Conservation (phyloP, 2,888 invertebrate genomes). For the Epirrhoe alternata region DNA sequence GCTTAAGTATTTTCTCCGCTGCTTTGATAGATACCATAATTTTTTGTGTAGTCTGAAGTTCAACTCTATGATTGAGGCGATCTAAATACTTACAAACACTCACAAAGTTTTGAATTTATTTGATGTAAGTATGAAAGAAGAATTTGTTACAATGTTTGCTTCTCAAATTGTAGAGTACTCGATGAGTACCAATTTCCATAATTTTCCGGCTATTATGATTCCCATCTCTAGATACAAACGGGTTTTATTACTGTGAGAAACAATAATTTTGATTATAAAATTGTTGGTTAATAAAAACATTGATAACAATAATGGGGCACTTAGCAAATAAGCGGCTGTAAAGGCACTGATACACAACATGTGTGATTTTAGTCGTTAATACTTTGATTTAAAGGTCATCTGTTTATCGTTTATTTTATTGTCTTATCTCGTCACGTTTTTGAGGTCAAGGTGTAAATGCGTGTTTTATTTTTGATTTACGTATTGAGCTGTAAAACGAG, state of each 20-base stretch:
- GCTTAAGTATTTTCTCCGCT: too few relatives aligned
- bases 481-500: too few relatives aligned
- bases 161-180: not conserved
- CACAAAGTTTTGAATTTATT: too few relatives aligned
- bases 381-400: not conserved
- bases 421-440: too few relatives aligned
- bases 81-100: too few relatives aligned
- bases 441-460: too few relatives aligned
- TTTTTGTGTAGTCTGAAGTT: too few relatives aligned
- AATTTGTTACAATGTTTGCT: too few relatives aligned
- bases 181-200: not conserved
- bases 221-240: slow-evolving; percentile 52
- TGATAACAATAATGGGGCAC: slow-evolving; percentile 60
- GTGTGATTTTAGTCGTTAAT: slow-evolving; percentile 1
- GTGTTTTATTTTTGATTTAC: too few relatives aligned
- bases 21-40: too few relatives aligned
- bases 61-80: too few relatives aligned
- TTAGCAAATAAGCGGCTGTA: slow-evolving; percentile 50
- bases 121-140: too few relatives aligned
- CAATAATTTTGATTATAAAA: slow-evolving; percentile 75
- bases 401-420: not conserved
- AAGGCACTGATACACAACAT: slow-evolving; percentile 31
- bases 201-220: slow-evolving; percentile 22
- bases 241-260: slow-evolving; percentile 80
- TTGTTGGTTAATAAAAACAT: slow-evolving; percentile 66